Percentiles rank a stretch among this genome's conserved stretches.
These are phyloP conservation scores for Osmerus mordax DNA, from an alignment of 2,113 vertebrate species.

Conservation along the genomic window DNA sequence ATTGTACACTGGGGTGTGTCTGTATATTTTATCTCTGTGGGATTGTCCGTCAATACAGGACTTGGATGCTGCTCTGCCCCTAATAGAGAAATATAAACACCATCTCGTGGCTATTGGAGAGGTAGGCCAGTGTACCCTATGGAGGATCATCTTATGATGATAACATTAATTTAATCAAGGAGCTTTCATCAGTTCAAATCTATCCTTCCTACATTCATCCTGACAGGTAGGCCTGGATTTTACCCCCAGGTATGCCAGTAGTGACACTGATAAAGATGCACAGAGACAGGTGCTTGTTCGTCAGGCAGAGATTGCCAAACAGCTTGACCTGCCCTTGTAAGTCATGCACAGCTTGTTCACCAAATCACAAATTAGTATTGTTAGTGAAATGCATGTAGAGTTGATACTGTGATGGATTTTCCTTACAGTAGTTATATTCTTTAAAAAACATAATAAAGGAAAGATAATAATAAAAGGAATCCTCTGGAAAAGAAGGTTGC, in stretches of 20 bases:
- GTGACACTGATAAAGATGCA: constrained; percentile 80
- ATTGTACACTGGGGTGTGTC: no score
- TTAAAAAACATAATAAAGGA: neutral
- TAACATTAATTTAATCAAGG: neutral
- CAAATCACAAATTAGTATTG: neutral
- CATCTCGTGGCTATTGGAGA: constrained; percentile 88
- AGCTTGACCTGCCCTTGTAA: constrained; percentile 88
- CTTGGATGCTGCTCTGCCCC: constrained; percentile 82
- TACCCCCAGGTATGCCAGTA: constrained; percentile 82
- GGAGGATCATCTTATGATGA: no score
- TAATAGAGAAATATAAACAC: constrained; percentile 89
- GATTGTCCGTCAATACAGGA: constrained; percentile 71
- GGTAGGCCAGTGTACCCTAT: constrained; percentile 64
- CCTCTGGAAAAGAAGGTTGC: no score
- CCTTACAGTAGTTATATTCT: neutral
- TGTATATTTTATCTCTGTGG: neutral
- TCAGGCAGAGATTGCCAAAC: constrained; percentile 85
- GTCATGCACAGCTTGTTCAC: constrained; percentile 50
- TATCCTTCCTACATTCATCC: neutral
- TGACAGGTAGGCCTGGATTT: constrained; percentile 93
- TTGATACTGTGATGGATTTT: neutral
- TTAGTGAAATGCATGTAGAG: neutral
- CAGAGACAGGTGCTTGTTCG: constrained; percentile 88
- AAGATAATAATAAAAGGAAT: neutral
- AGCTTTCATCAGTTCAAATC: neutral